Base-by-base conservation (phyloP, 2,113 vertebrate genomes). In the Sinocyclocheilus maitianheensis region DNA sequence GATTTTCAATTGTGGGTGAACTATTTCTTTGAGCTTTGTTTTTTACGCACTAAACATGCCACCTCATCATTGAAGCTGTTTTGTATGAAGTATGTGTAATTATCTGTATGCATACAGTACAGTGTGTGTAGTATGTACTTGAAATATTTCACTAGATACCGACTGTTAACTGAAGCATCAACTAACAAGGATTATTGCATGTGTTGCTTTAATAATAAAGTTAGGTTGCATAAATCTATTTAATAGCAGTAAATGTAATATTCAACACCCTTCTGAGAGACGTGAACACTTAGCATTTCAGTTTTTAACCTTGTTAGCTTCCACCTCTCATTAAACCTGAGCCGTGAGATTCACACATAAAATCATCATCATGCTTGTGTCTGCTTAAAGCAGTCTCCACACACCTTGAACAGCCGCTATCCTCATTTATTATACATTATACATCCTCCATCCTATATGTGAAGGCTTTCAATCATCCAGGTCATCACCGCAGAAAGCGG, bases 391-490 rank as follows among this genome's bases (percentile, higher is more conserved):
- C 46, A n/a, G 77, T 46, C 78, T 81, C 13, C 78, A 65, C 40
- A 81, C 58, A 81, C 37, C 78, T 81, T 18, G 14, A 18, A 18
- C 14, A 55, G 53, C 14, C 53, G 16, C 53, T n/a, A 4, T 4
- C 1, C 34, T 43, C 9, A 81, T 81, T 13, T 81, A 63, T 81
- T 81, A 65, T 81, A 46, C 78, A 81, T 81, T 14, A 75, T 1
- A 48, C 18, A 53, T 77, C 75, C 18, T 62, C 8, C 34, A 37
- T 37, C 24, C 4, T 20, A 43, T 40, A 22, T 18, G 9, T 58
- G 78, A 81, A 65, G 40, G 78, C 60, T 26, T 65, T 81, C 37
- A 62, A 26, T 81, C 34, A 81, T 26, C 13, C 34, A 16, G 78
- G 60, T 65, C 60, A 48, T 0, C 14, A 55, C 53, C 14, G 16